Base-by-base conservation (phyloP, 2,113 vertebrate species). In the Cettia cetti region DNA sequence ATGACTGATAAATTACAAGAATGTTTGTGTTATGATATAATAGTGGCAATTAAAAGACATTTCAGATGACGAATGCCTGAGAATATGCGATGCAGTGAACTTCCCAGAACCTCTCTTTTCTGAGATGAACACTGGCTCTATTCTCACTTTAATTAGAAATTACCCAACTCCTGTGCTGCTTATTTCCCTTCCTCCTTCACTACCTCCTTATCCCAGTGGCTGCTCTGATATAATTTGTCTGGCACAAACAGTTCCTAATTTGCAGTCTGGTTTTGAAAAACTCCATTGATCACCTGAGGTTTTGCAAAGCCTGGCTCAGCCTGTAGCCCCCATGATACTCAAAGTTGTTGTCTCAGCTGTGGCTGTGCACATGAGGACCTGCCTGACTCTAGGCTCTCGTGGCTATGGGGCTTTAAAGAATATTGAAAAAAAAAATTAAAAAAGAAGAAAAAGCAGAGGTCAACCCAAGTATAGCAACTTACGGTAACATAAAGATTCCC, bases 11-110 rank as follows among this genome's bases (percentile, higher is more conserved):
- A 93, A 93, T 96, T 74, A 81, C 27, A 3, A 72, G 86, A 97
- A 96, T 92, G 65, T 84, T 96, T 96, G 77, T 92, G 93, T 94
- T 93, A 80, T 90, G 90, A 87, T 91, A 94, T 88, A 96, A 94
- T 94, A 92, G 80, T 57, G 80, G 80, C 82, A 96, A 96, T 94
- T 94, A 96, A 76, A 76, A 93, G 89, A 92, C 69, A 65, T 84
- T 96, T 89, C 69, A 86, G 86, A 94, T 93, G 90, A 96, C 35
- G 72, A 94, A 93, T 69, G 95, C 56, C 87, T 91, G 86, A 92
- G 92, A 93, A 77, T 76, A 95, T 78, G 86, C 1, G 0, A 45
- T 2, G 0, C 68, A 77, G 47, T 9, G 40, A 94, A 89, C 77
- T 95, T 94, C 80, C 89, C 92, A 93, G 95, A 96, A 94, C 65